phyloP scores from a whole-genome alignment of 37 sponge, comb jelly and placozoan species.

The Chondrilla cf. caribensis region DNA sequence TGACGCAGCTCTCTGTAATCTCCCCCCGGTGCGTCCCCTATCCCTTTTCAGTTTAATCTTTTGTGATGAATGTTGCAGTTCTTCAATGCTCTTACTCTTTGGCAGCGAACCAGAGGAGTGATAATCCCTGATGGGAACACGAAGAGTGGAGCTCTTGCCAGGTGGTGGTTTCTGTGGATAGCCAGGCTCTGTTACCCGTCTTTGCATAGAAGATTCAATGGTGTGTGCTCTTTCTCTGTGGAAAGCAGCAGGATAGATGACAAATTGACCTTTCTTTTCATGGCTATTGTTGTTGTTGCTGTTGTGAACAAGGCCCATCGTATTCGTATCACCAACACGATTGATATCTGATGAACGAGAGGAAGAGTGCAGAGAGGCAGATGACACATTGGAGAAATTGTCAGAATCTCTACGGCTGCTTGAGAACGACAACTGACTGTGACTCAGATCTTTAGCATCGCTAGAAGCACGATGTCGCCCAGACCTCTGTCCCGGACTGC shows the following conservation, averaged over 20 bases:
- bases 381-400: background rate
- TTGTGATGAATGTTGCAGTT: background rate
- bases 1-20: background rate
- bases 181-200: background rate
- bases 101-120: background rate
- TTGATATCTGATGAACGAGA: constrained; percentile 10
- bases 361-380: constrained; percentile 5
- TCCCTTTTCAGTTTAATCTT: background rate
- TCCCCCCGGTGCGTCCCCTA: background rate
- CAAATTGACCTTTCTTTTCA: background rate
- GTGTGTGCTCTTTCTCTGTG: constrained; percentile 16
- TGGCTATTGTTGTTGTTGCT: background rate
- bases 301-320: background rate
- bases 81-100: constrained; percentile 9
- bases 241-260: background rate
- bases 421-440: background rate
- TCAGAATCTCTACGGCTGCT: constrained; percentile 17
- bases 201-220: background rate
- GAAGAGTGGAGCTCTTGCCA: too few species aligned
- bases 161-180: background rate
- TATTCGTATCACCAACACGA: background rate
- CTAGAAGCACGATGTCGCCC: background rate
- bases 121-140: constrained; percentile 4
- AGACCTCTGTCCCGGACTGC: background rate
- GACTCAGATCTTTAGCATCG: background rate